Evolutionary conservation across 2,797 vertebrate genomes (phyloP).

Genomic region (Macropus fuliginosus): DNA sequence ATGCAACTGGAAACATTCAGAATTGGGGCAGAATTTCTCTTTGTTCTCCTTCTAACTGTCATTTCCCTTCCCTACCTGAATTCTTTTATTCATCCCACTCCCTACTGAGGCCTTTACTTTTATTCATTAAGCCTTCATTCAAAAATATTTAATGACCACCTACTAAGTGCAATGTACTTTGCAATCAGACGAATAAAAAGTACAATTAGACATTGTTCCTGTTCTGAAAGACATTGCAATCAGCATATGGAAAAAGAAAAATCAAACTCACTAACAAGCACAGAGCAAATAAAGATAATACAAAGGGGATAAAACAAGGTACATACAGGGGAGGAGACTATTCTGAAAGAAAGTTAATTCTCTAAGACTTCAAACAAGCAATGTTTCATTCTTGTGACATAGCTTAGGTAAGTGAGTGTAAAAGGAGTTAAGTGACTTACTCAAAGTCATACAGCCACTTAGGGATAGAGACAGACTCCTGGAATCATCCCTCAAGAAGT

Average conservation of each 20-base stretch:
- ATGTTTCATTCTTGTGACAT: not conserved
- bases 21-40: not conserved
- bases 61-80: not conserved
- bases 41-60: not conserved
- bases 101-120: not conserved
- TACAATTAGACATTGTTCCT: not conserved
- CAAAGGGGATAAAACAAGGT: not conserved
- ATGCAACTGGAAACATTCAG: not conserved
- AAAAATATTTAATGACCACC: not conserved
- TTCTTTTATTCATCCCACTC: not conserved
- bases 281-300: not conserved
- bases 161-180: not conserved
- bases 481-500: not conserved
- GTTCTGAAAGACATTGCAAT: not conserved
- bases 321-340: not conserved
- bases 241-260: not conserved
- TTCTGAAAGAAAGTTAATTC: not conserved
- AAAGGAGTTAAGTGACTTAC: not conserved
- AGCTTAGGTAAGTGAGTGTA: not conserved
- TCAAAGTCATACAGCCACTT: not conserved
- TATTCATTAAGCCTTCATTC: not conserved
- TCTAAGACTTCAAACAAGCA: not conserved
- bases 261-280: not conserved
- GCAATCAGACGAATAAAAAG: not conserved
- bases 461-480: not conserved